These are phyloP conservation scores for Gibbula magus DNA, from an alignment of 2,888 invertebrate species.

Conservation along the genomic window DNA sequence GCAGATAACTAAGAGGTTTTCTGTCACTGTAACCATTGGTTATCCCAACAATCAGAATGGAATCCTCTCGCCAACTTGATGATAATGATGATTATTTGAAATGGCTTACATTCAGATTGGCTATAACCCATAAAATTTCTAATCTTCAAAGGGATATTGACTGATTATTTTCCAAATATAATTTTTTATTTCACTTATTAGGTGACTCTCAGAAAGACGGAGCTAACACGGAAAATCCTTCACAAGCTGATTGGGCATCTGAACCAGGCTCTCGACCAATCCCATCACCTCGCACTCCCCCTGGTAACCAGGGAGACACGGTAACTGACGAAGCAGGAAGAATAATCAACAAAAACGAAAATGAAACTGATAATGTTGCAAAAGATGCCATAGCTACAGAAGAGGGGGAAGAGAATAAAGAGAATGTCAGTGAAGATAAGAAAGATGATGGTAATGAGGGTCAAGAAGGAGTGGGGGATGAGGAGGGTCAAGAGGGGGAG, in stretches of 20 bases:
- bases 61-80: no score
- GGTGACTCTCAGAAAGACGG: background rate
- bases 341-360: background rate
- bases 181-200: no score
- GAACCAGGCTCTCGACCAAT: background rate
- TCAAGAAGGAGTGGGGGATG: background rate
- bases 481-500: background rate
- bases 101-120: no score
- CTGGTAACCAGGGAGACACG: constrained; percentile 14
- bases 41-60: no score
- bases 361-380: background rate
- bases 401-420: background rate
- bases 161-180: no score
- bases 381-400: background rate
- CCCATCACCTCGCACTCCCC: background rate
- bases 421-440: background rate
- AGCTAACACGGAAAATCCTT: background rate
- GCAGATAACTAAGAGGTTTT: no score
- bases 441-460: background rate
- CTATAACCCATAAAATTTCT: no score
- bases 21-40: no score
- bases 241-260: background rate
- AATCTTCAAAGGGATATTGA: no score
- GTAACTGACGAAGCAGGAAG: background rate
- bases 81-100: no score